Base-by-base conservation (phyloP, 2,113 vertebrate species). In the Gallinago undulata region DNA sequence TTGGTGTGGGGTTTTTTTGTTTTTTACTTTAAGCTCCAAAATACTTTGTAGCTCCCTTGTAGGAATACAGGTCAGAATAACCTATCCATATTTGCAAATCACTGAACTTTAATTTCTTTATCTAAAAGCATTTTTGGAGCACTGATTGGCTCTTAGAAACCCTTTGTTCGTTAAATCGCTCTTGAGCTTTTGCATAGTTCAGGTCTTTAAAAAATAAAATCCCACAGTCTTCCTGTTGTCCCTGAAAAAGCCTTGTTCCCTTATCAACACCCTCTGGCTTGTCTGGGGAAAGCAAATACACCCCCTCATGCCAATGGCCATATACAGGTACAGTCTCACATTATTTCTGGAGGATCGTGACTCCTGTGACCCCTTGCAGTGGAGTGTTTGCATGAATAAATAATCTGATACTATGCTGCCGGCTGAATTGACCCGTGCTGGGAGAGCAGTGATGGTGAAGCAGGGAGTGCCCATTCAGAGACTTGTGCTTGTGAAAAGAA, bases 361-460 rank as follows among this genome's bases (percentile, higher is more conserved):
- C 84, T 95, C 50, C 37, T 59, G 30, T 89, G 88, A 86, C 85
- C 86, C 55, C 37, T 90, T 88, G 45, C 67, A 67, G 59, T 50
- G 35, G 35, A 69, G 22, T 16, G 48, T 88, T 94, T 92, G 88
- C 37, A 50, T 74, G 75, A 86, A 88, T 57, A 94, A 94, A 79
- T 81, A 39, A 69, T 27, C 1, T 10, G 60, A 24, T 82, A 47
- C 64, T 11, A n/a, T 74, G 67, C 88, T 95, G 50, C 73, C 77
- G 86, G 62, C 67, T 79, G 79, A 79, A 31, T 15, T n/a, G 68
- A 9, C 5, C 66, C 25, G 0, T 19, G 1, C 6, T 31, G 76
- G 57, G 57, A 50, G 67, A 85, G 43, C 53, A 56, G 56, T 0
- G 13, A 3, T 64, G 51, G 7, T 28, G 84, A 56, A 64, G 45